phyloP scores from a whole-genome alignment of 2,888 invertebrate genomes.

The Nysson spinosus region DNA sequence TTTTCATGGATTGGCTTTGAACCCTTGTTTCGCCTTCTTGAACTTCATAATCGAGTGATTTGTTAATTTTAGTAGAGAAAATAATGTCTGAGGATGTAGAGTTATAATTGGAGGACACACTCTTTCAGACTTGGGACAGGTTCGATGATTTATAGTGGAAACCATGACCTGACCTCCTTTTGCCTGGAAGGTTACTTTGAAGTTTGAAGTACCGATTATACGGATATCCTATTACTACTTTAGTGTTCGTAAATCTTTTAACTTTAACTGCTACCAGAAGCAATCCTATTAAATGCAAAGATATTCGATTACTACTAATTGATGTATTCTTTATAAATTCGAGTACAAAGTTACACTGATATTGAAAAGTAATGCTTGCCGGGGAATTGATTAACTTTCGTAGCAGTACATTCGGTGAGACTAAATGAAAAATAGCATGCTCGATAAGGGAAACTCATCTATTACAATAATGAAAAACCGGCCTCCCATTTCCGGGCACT shows the following conservation, averaged over 20 bases:
- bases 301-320: no score
- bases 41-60: conserved; percentile 14
- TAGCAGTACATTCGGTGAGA: no score
- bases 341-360: no score
- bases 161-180: conserved; percentile 18
- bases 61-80: conserved; percentile 19
- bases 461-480: background rate
- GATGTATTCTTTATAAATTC: no score
- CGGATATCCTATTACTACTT: conserved; percentile 6
- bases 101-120: conserved; percentile 22
- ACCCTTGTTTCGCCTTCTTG: conserved; percentile 1
- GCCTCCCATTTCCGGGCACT: background rate
- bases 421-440: background rate
- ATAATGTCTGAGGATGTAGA: conserved; percentile 22
- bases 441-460: background rate
- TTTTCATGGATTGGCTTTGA: background rate
- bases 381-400: no score
- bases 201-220: background rate
- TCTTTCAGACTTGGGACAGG: conserved; percentile 1
- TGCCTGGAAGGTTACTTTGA: conserved; percentile 5
- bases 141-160: conserved; percentile 18
- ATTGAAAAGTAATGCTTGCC: no score
- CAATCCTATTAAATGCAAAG: no score
- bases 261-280: no score
- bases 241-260: background rate